Base-by-base conservation (phyloP, 2,797 vertebrate genomes). In the Myotis daubentonii region DNA sequence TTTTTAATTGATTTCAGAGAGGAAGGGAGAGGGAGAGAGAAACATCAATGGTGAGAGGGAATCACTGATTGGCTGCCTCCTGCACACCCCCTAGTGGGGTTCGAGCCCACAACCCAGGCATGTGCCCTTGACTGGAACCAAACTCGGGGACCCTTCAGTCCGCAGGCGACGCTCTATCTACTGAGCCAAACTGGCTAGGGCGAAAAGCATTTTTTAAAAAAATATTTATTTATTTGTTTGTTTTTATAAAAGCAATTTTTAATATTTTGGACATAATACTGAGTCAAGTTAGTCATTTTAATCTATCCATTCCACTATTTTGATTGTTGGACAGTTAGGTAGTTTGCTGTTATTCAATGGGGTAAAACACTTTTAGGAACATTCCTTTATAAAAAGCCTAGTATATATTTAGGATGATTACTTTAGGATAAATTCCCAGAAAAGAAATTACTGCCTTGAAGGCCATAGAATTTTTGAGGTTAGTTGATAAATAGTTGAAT, bases 401-500 rank as follows among this genome's bases (percentile, higher is more conserved):
- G 7, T 78, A 38, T 88, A 70, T 79, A 88, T 93, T 94, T 91
- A 95, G 65, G 65, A 91, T 76, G 49, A 85, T 38, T 83, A 8
- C 23, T 75, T 94, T 70, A 81, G 30, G 15, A 53, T 80, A 83
- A 68, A 91, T 90, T 84, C 68, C 68, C 66, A 80, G 76, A 79
- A 94, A 90, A 90, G 23, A 30, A 91, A 74, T 94, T 76, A 49
- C 4, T 60, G 80, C 38, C 66, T 87, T 23, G 84, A 94, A 93
- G 57, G 68, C 23, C 16, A 38, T 68, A 22, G 36, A 38, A 66
- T 71, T 70, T 92, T 65, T 92, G 53, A 83, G 47, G 55, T 88
- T 81, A 65, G 78, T 71, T 94, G 62, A 72, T 65, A 83, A 96
- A 96, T 41, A 68, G 36, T 36, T 85, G 75, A 95, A 74, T 33